phyloP scores from a whole-genome alignment of 1,140 invertebrate species.

The Bathynomus jamesi region DNA sequence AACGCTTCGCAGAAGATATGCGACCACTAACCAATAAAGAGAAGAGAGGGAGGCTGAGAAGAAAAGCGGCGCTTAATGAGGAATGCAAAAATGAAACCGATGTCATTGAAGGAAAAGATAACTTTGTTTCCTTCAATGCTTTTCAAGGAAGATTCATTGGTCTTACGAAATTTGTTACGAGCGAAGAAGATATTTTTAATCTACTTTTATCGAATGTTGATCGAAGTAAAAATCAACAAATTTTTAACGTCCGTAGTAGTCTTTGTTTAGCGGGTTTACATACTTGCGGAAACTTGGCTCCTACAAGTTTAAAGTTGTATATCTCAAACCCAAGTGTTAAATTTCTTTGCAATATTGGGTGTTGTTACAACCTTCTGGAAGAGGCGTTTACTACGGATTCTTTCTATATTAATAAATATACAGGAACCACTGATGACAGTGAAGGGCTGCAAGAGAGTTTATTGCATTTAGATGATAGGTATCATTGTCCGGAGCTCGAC shows the following conservation, averaged over 20 bases:
- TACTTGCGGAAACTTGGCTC: conserved; percentile 75
- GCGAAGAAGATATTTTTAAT: neutral
- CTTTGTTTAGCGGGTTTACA: conserved; percentile 67
- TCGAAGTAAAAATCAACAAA: neutral
- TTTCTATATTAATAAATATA: conserved; percentile 34
- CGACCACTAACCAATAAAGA: too few species aligned
- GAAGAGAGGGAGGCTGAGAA: too few species aligned
- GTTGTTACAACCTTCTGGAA: conserved; percentile 61
- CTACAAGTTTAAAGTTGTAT: conserved; percentile 66
- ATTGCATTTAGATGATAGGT: neutral
- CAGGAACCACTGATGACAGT: too few species aligned
- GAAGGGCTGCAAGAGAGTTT: too few species aligned
- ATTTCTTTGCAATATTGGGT: conserved; percentile 67
- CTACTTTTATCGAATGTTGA: neutral
- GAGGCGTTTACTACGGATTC: conserved; percentile 50
- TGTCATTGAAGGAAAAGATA: neutral
- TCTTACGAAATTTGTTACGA: neutral
- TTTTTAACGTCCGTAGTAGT: neutral
- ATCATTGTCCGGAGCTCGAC: neutral
- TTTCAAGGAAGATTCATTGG: neutral
- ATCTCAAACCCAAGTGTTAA: conserved; percentile 47
- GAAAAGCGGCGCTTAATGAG: too few species aligned
- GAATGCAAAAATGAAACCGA: too few species aligned
- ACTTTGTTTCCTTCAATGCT: neutral
- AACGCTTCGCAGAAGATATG: too few species aligned